Conservation (phyloP, 1,140 invertebrate genomes). For the Caerostris extrusa region DNA sequence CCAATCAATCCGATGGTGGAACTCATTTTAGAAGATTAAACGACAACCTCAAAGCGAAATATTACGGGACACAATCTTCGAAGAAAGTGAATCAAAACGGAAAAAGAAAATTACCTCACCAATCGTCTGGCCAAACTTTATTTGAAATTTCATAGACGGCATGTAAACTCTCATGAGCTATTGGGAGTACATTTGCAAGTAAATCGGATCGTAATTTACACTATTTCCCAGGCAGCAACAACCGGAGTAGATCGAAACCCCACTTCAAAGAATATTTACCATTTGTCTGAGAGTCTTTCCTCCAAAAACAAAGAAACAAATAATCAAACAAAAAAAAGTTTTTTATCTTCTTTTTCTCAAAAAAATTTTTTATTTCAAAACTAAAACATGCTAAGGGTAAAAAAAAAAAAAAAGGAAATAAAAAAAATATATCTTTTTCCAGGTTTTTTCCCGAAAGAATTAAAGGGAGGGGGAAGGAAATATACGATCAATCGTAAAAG, state of each 20-base stretch:
- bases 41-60: no score
- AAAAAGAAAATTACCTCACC: no score
- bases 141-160: neutral
- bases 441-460: constrained; percentile 46
- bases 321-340: neutral
- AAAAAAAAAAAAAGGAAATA: neutral
- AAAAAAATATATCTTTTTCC: neutral
- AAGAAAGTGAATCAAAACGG: no score
- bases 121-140: neutral
- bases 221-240: constrained; percentile 14
- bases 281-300: neutral
- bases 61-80: no score
- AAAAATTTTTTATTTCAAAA: neutral
- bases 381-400: neutral
- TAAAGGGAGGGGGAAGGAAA: neutral
- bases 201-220: constrained; percentile 58
- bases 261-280: neutral
- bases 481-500: constrained; percentile 40
- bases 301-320: no score
- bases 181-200: constrained; percentile 52
- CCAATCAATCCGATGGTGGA: no score
- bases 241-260: neutral
- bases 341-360: no score
- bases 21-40: no score
- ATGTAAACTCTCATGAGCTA: neutral